These are phyloP conservation scores for Mastomys natalensis DNA, from an alignment of 2,113 vertebrate species.

Conservation along the genomic window DNA sequence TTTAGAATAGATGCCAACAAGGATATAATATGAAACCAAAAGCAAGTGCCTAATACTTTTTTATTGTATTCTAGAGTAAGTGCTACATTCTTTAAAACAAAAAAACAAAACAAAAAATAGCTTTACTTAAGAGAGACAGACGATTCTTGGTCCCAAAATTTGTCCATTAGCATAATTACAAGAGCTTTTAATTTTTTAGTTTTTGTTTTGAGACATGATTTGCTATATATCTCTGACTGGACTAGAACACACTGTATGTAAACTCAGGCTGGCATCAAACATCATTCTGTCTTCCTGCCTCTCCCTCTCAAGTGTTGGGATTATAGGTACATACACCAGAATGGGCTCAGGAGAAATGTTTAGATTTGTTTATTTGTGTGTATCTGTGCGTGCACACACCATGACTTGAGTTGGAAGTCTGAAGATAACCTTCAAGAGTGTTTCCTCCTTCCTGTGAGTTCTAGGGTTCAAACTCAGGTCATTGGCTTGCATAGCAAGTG, in stretches of 20 bases:
- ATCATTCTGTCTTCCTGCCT: background rate
- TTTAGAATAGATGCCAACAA: constrained; percentile 18
- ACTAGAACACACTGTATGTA: background rate
- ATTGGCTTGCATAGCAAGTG: background rate
- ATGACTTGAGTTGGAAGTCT: background rate
- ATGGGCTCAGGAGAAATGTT: background rate
- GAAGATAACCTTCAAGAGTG: background rate
- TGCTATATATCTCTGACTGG: background rate
- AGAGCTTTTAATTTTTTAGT: background rate
- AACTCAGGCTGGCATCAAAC: background rate
- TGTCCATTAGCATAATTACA: background rate
- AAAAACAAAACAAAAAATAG: too few species aligned
- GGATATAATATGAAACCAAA: constrained; percentile 27
- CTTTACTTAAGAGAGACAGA: background rate
- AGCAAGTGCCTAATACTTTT: background rate
- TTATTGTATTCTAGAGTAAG: constrained; percentile 16
- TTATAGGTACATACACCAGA: background rate
- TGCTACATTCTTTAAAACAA: constrained; percentile 35
- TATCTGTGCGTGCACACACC: background rate
- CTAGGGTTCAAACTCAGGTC: background rate
- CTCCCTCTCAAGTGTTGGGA: background rate
- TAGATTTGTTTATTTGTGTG: background rate
- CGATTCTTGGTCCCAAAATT: background rate
- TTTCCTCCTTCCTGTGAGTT: background rate
- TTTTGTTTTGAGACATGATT: background rate